Base-by-base conservation (phyloP, 2,797 vertebrate genomes). In the Rhinella marina region DNA sequence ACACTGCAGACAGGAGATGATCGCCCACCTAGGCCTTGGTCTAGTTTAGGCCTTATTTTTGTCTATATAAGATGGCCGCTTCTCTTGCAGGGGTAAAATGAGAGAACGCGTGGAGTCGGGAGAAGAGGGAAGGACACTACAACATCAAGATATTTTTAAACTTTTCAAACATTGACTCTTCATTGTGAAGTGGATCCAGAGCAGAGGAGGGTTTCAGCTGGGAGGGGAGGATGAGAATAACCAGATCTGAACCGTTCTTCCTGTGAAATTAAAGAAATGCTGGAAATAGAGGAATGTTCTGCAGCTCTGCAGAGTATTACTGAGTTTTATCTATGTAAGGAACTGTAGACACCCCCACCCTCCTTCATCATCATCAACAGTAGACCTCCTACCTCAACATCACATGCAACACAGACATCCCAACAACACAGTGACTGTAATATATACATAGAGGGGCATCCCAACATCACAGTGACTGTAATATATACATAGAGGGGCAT, bases 81-180 rank as follows among this genome's bases (percentile, higher is more conserved):
- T 23, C 61, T 62, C 21, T 62, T 21, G 6, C 25, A 29, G 66
- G 13, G 2, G 25, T 2, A 32, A 32, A 9, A 17, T 19, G 13
- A 16, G 68, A 13, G 68, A 32, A 21, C 14, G 27, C 1, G 66
- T 70, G 12, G 14, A 14, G 66, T 3, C 25, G 14, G 27, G 66
- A 29, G 64, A 14, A 3, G 70, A 8, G 14, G 41, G 70, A 32
- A 1, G 16, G 29, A 41, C 16, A 3, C 29, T 1, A 48, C 29
- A 73, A 72, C 68, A 27, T 72, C 14, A 32, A 41, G 68, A 32
- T 72, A 41, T 72, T 72, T 41, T 72, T 41, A 72, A 32, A 72
- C 68, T 19, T 41, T 72, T 72, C 29, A 32, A 32, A 72, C 68
- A 72, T 72, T 62, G 61, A 62, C 61, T 62, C 61, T 62, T 62